Evolutionary conservation across 2,888 invertebrate species (phyloP).

Genomic region (Clanis bilineata): DNA sequence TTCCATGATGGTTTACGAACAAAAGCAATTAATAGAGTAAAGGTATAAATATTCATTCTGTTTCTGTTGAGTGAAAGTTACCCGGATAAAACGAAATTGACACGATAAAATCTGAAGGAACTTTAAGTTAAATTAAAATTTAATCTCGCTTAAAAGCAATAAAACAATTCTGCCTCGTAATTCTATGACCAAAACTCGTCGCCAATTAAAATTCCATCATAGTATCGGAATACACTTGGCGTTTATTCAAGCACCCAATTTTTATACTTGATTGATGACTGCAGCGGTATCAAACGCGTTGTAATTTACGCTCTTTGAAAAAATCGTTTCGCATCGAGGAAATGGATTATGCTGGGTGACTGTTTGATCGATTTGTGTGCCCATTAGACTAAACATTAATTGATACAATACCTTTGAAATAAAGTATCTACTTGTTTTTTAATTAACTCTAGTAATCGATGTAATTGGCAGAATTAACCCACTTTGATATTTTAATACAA

Average conservation of each 20-base stretch:
- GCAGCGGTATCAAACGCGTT: background rate
- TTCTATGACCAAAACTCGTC: background rate
- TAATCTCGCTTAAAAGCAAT: background rate
- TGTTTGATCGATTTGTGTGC: background rate
- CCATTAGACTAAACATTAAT: too few relatives aligned
- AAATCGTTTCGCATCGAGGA: conserved; percentile 35
- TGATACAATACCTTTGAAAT: too few relatives aligned
- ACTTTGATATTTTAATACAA: too few relatives aligned
- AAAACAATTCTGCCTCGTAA: conserved; percentile 11
- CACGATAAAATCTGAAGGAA: conserved; percentile 19
- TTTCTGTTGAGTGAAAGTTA: background rate
- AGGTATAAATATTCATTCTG: background rate
- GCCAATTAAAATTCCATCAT: conserved; percentile 42
- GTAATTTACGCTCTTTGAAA: conserved; percentile 24
- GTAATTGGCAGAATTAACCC: too few relatives aligned
- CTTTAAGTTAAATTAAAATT: conserved; percentile 1
- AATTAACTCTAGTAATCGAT: too few relatives aligned
- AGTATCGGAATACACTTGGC: conserved; percentile 31
- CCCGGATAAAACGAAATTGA: conserved; percentile 14
- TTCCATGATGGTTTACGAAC: background rate
- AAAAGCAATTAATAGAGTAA: background rate
- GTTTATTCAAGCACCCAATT: conserved; percentile 38
- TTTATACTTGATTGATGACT: conserved; percentile 51
- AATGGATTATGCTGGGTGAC: conserved; percentile 32
- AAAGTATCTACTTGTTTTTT: too few relatives aligned